phyloP scores from a whole-genome alignment of 2,797 vertebrate species.

The Diglossa cyanea region DNA sequence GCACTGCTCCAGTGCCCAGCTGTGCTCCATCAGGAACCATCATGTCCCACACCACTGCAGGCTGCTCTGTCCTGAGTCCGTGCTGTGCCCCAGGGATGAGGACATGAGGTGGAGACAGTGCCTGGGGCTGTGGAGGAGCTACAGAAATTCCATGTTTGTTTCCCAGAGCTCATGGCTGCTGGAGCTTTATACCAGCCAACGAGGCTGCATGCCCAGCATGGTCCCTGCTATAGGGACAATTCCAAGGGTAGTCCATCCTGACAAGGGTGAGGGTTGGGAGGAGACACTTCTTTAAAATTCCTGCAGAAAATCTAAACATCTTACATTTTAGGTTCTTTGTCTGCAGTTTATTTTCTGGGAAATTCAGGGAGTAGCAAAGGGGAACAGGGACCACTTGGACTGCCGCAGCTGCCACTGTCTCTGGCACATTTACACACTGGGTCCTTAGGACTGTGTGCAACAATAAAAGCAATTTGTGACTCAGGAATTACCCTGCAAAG shows the following conservation, averaged over 20 bases:
- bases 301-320: not conserved
- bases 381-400: not conserved
- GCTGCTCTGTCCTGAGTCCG: fast-evolving
- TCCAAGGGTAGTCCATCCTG: not conserved
- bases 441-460: not conserved
- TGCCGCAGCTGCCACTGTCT: not conserved
- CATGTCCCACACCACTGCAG: not conserved
- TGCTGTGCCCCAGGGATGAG: not conserved
- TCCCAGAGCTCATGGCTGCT: not conserved
- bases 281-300: not conserved
- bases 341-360: not conserved
- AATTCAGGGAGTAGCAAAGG: not conserved
- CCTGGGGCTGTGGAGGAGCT: not conserved
- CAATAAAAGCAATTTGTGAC: not conserved
- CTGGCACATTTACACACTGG: not conserved
- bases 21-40: not conserved
- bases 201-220: not conserved
- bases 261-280: not conserved
- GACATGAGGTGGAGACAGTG: not conserved
- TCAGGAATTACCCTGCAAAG: not conserved
- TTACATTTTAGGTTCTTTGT: not conserved
- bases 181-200: not conserved
- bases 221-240: not conserved
- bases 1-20: not conserved
- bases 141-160: not conserved